Conservation (phyloP, 2,888 invertebrate species). For the Eilema sororculum region DNA sequence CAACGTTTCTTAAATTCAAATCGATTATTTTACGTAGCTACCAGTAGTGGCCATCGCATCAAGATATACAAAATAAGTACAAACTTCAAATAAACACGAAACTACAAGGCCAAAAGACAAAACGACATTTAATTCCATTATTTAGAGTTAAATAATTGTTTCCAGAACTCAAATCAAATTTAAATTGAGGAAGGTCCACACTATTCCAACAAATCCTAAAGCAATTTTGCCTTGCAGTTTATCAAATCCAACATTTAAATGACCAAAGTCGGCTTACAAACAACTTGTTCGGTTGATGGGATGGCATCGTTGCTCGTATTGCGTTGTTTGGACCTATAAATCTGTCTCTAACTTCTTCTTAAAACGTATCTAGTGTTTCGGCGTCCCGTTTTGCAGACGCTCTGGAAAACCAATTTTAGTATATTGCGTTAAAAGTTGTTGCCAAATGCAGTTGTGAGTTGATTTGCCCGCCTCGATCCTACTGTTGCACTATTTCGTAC, state of each 20-base stretch:
- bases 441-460: conserved; percentile 77
- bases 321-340: conserved; percentile 79
- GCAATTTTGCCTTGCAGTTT: conserved; percentile 76
- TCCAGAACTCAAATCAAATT: conserved; percentile 21
- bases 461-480: conserved; percentile 49
- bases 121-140: conserved; percentile 14
- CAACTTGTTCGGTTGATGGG: conserved; percentile 79
- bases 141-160: conserved; percentile 18
- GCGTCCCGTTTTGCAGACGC: conserved; percentile 68
- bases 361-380: conserved; percentile 80
- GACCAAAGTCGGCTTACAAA: conserved; percentile 79
- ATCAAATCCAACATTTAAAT: conserved; percentile 83
- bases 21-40: neutral
- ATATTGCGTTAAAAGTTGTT: conserved; percentile 80
- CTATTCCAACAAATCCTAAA: conserved; percentile 56
- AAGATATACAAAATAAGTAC: neutral
- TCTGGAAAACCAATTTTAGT: conserved; percentile 83
- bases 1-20: neutral
- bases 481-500: conserved; percentile 31
- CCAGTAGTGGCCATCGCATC: neutral
- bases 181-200: conserved; percentile 53
- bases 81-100: conserved; percentile 18
- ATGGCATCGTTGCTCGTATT: conserved; percentile 69
- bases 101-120: conserved; percentile 14
- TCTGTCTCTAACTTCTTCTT: conserved; percentile 83